Evolutionary conservation across 2,797 vertebrate species (phyloP).

Genomic region (Acridotheres tristis): DNA sequence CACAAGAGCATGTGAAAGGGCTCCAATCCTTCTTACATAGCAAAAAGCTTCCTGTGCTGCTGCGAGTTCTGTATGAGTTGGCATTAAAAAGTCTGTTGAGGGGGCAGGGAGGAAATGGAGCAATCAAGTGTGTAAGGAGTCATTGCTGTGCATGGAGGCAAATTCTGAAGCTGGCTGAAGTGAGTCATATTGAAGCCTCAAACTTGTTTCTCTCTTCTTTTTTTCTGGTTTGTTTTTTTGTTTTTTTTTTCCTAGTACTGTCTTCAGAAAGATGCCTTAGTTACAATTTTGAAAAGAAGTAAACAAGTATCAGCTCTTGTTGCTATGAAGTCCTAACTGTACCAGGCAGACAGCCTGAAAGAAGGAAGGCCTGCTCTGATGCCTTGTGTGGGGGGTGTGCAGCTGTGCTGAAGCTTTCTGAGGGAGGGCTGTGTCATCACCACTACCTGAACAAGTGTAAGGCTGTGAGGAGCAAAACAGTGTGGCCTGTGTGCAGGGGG

Average conservation of each 20-base stretch:
- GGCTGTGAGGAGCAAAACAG: not conserved
- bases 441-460: not conserved
- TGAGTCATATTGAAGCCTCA: slow-evolving; percentile 17
- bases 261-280: not conserved
- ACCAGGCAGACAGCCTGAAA: not conserved
- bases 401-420: not conserved
- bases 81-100: not conserved
- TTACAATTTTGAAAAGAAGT: not conserved
- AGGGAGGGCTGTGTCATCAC: not conserved
- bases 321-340: not conserved
- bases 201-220: not conserved
- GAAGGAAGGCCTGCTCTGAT: not conserved
- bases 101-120: slow-evolving; percentile 53
- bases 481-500: not conserved
- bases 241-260: not conserved
- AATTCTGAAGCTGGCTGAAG: slow-evolving; percentile 12
- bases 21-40: not conserved
- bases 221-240: too few relatives aligned
- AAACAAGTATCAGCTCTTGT: not conserved
- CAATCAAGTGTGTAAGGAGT: slow-evolving; percentile 54
- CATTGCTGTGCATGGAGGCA: slow-evolving; percentile 8
- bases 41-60: slow-evolving; percentile 39
- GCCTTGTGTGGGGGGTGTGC: rapidly evolving
- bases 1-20: slow-evolving; percentile 1
- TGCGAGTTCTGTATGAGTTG: not conserved